Evolutionary conservation across 2,797 vertebrate genomes (phyloP), one percentile per base, ranked within the genome.

Genomic region (Hoplostethus atlanticus): DNA sequence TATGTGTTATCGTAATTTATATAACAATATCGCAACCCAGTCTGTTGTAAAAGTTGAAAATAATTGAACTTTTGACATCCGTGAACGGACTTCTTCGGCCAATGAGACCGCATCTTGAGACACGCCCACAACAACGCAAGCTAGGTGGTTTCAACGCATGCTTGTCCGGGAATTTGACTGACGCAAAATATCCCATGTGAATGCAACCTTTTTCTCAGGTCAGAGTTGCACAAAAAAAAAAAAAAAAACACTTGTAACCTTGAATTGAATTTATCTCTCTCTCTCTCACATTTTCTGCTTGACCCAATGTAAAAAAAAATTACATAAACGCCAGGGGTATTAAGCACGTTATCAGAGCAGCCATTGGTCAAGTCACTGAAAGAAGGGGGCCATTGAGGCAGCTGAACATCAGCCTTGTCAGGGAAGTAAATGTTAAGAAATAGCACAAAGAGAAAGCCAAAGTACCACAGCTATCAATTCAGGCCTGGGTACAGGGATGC

Each of bases 391-490:
- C 78, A 81, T 87, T 91, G 66, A 91, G 76, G 66, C 53, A 30
- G 63, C 71, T 78, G 59, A 77, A 78, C 74, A 73, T 80, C 71
- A 66, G 81, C 58, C 76, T 78, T 73, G 77, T 85, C 64, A 59
- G 70, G 52, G 46, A 52, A 40, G 67, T 31, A 16, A 68, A 40
- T 66, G 51, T 62, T 56, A 46, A 54, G 63, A 31, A 56, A 48
- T 52, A 66, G 52, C 59, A 69, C 42, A 38, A 38, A 69, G 25
- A 10, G 61, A 63, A 68, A 80, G 75, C 79, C 73, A 87, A 85
- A 84, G 72, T n/a, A 64, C 72, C 81, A 87, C 76, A 77, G 73
- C 76, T 83, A 83, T 85, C 85, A 88, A 90, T 91, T 88, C 83
- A 89, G 31, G 59, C 62, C 66, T 3, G 53, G 60, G 64, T 44